Evolutionary conservation across 2,113 vertebrate species (phyloP).

Genomic region (Scomber japonicus): DNA sequence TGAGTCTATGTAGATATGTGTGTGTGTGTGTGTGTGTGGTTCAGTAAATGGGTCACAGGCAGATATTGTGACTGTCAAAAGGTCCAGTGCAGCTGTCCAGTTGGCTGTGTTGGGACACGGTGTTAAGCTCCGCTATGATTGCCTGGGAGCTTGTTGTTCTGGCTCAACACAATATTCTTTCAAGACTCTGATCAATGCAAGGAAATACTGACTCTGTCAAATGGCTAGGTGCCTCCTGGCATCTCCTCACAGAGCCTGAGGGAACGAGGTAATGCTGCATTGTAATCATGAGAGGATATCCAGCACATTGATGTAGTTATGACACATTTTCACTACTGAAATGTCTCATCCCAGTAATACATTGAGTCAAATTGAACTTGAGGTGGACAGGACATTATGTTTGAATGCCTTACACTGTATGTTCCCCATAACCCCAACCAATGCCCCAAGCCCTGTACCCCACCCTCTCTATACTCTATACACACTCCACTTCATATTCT

Average conservation of each 20-base stretch:
- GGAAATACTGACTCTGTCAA: slow-evolving; percentile 41
- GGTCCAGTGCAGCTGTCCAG: slow-evolving; percentile 24
- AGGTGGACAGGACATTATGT: not conserved
- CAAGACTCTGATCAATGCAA: slow-evolving; percentile 48
- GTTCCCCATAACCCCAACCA: not conserved
- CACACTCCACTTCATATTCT: slow-evolving; percentile 9
- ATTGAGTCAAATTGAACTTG: not conserved
- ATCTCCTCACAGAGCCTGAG: slow-evolving; percentile 12
- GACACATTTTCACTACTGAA: not conserved
- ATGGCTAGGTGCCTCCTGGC: slow-evolving; percentile 42
- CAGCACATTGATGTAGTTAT: not conserved
- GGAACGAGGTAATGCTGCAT: slow-evolving; percentile 24
- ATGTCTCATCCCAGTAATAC: not conserved
- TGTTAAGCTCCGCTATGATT: slow-evolving; percentile 26
- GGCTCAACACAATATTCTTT: slow-evolving; percentile 46
- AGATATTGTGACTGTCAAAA: slow-evolving; percentile 25
- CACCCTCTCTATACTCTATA: not conserved
- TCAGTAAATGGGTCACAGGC: slow-evolving; percentile 26
- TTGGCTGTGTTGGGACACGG: not conserved
- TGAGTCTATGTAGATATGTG: not conserved
- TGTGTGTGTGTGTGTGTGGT: not conserved
- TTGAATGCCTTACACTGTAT: not conserved
- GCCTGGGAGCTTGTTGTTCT: slow-evolving; percentile 16
- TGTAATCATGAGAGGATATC: slow-evolving; percentile 23
- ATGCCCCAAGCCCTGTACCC: no score